Conservation (phyloP, 2,113 vertebrate genomes). For the Phoenicopterus ruber region DNA sequence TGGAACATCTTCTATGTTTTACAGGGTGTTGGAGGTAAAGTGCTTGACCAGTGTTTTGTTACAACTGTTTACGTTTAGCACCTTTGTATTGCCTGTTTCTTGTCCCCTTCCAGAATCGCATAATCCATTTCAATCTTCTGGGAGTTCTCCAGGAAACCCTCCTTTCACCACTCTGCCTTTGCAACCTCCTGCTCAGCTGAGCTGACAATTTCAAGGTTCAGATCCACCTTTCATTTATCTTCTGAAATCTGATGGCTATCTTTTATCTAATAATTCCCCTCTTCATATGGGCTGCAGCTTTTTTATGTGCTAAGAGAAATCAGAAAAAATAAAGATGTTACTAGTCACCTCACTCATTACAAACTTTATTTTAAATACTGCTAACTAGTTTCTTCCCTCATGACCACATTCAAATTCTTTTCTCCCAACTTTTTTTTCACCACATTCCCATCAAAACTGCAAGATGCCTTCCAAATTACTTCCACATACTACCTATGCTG, state of each 20-base stretch:
- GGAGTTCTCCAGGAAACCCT: conserved; percentile 14
- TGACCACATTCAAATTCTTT: not conserved
- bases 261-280: conserved; percentile 33
- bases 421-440: not conserved
- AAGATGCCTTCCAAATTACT: conserved; percentile 35
- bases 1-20: not conserved
- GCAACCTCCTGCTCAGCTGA: conserved; percentile 9
- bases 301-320: conserved; percentile 55
- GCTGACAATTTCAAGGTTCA: conserved; percentile 33
- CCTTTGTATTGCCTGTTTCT: conserved; percentile 7
- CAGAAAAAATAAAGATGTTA: conserved; percentile 39
- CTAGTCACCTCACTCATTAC: not conserved
- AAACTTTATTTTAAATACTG: not conserved
- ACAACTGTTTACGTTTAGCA: conserved; percentile 12
- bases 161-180: conserved; percentile 42
- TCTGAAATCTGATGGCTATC: conserved; percentile 42
- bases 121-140: conserved; percentile 35
- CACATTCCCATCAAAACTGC: not conserved
- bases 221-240: conserved; percentile 32
- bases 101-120: not conserved
- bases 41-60: not conserved
- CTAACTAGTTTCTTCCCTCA: not conserved
- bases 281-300: conserved; percentile 16
- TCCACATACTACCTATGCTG: conserved; percentile 8
- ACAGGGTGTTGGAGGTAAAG: not conserved